These are phyloP conservation scores for Lasioglossum vierecki DNA, from an alignment of 2,888 invertebrate species.

Conservation along the genomic window DNA sequence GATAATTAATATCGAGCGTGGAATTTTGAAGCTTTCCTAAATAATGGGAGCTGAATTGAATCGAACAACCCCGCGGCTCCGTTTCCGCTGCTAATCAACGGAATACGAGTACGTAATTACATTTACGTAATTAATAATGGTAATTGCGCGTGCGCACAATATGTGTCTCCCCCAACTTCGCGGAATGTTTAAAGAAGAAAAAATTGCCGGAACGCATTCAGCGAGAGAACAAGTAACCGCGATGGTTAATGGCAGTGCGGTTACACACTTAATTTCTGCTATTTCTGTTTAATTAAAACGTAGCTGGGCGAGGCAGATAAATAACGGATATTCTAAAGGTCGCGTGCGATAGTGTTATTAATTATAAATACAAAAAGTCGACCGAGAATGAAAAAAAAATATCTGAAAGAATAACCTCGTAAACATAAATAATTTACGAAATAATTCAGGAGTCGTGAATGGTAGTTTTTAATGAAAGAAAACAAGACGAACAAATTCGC, in stretches of 20 bases:
- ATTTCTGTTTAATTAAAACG: slow-evolving; percentile 24
- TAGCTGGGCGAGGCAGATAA: not conserved
- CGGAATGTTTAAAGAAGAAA: not conserved
- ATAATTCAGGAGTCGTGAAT: not conserved
- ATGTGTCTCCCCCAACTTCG: not conserved
- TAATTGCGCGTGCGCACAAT: slow-evolving; percentile 19
- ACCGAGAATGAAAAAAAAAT: not conserved
- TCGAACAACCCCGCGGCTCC: slow-evolving; percentile 9
- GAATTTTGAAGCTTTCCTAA: slow-evolving; percentile 42
- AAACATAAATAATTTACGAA: not conserved
- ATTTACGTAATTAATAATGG: slow-evolving; percentile 41
- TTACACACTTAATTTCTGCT: not conserved
- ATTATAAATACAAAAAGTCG: not conserved
- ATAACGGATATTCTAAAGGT: slow-evolving; percentile 5
- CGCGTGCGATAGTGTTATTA: not conserved
- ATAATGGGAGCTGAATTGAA: slow-evolving; percentile 36
- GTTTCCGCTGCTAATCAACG: slow-evolving; percentile 24
- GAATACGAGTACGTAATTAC: slow-evolving; percentile 25
- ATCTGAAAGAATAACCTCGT: not conserved
- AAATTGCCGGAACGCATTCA: not conserved
- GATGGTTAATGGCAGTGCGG: not conserved
- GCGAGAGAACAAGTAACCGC: not conserved
- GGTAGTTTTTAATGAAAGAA: not conserved
- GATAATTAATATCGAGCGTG: slow-evolving; percentile 43
- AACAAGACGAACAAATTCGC: not conserved